These are phyloP conservation scores for Microtus pennsylvanicus DNA, from an alignment of 2,113 vertebrate species.

Conservation along the genomic window DNA sequence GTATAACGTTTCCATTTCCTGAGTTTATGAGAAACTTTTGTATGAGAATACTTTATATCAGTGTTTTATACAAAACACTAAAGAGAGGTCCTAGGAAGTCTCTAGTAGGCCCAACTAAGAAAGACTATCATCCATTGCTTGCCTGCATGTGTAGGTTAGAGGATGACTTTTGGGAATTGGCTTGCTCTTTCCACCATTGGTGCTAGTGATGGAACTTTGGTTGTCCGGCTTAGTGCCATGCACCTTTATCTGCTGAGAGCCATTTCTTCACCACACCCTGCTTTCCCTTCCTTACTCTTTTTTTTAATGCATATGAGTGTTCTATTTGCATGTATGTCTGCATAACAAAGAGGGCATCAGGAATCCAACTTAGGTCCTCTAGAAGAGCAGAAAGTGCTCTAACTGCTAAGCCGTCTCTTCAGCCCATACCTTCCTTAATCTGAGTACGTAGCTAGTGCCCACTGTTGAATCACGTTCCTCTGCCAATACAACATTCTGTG, in stretches of 20 bases:
- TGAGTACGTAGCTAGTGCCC: too few species aligned
- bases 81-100: slow-evolving; percentile 54
- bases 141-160: not conserved
- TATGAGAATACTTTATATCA: slow-evolving; percentile 49
- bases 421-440: too few species aligned
- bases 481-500: not conserved
- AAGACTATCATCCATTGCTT: not conserved
- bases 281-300: not conserved
- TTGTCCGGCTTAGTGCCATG: not conserved
- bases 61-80: slow-evolving; percentile 39
- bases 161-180: not conserved
- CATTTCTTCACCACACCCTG: not conserved
- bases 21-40: slow-evolving; percentile 24
- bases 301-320: not conserved
- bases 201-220: not conserved
- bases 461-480: too few species aligned
- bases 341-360: too few species aligned
- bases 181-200: not conserved
- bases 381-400: too few species aligned
- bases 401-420: too few species aligned
- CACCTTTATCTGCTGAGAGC: not conserved
- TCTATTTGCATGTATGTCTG: too few species aligned
- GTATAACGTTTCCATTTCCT: not conserved
- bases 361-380: not conserved
- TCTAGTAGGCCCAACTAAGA: not conserved